Base-by-base conservation (phyloP, 2,888 invertebrate species). In the Blomia tropicalis region DNA sequence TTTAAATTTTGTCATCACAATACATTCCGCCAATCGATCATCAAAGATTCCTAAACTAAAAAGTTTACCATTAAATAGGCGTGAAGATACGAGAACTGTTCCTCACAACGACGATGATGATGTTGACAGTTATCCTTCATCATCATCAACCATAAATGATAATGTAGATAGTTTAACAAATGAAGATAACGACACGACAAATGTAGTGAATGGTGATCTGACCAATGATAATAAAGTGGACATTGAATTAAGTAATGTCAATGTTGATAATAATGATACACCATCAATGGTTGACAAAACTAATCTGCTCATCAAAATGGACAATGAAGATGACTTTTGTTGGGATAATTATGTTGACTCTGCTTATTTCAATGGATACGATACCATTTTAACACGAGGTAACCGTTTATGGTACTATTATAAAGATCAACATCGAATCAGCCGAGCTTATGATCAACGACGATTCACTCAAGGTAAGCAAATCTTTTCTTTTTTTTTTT, bases 401-500 rank as follows among this genome's bases (percentile, higher is more conserved):
- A 43, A 62, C 25, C 27, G 43, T 31, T 43, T 62, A 19, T 62
- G 62, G 62, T 62, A 62, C 51, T 62, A 62, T 32, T 62, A 62
- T 27, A 62, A 58, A 29, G 62, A 62, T 29, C 22, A 58, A 14
- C 58, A 58, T 51, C 43, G 36, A 17, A 19, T 62, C 22, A 62
- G 62, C 22, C 22, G 19, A 43, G 41, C 62, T 14, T 62, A 43
- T 51, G 58, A 58, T 51, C 62, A 62, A 32, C 29, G 58, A 58
- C n/a, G 43, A 43, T 62, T 62, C 19, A 62, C 62, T 58, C 62
- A 62, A 62, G 62, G 62, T 62, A 32, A 43, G 61, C 17, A 23
- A 17, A 36, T 36, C n/a, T n/a, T n/a, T n/a, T n/a, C n/a, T n/a
- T n/a, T n/a, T n/a, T n/a, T n/a, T n/a, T n/a, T n/a, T n/a, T n/a